Conservation (phyloP, 2,888 invertebrate species). For the Ophioninae sp. region DNA sequence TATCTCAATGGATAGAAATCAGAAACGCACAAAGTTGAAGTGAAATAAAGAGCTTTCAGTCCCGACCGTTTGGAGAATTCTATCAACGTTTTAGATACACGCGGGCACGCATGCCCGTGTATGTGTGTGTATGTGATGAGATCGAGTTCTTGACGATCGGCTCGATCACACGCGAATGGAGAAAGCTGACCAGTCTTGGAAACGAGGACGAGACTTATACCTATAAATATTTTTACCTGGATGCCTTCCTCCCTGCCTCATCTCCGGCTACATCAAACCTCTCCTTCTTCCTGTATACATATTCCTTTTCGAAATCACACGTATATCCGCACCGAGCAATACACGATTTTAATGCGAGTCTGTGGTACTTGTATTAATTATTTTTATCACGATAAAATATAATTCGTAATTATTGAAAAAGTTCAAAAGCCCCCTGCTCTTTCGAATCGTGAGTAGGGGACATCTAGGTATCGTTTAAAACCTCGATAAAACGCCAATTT, state of each 20-base stretch:
- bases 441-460: no score
- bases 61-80: slow-evolving; percentile 34
- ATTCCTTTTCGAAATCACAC: slow-evolving; percentile 52
- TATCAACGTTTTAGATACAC: not conserved
- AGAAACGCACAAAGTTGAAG: slow-evolving; percentile 5
- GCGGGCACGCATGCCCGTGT: slow-evolving; percentile 12
- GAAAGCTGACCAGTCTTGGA: slow-evolving; percentile 72
- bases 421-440: not conserved
- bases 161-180: slow-evolving; percentile 65
- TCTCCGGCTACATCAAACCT: slow-evolving; percentile 15
- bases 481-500: no score
- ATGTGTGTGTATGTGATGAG: slow-evolving; percentile 13
- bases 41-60: slow-evolving; percentile 8
- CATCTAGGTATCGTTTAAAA: no score
- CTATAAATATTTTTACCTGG: slow-evolving; percentile 69
- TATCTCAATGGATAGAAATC: slow-evolving; percentile 34
- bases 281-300: slow-evolving; percentile 28
- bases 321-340: slow-evolving; percentile 11
- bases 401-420: slow-evolving; percentile 32
- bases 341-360: slow-evolving; percentile 25
- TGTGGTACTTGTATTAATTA: slow-evolving; percentile 48
- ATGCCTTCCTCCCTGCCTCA: slow-evolving; percentile 29
- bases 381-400: slow-evolving; percentile 47
- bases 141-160: slow-evolving; percentile 47
- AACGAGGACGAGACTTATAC: slow-evolving; percentile 73